Base-by-base conservation (phyloP, 2,888 invertebrate species). In the Diaphora mendica region DNA sequence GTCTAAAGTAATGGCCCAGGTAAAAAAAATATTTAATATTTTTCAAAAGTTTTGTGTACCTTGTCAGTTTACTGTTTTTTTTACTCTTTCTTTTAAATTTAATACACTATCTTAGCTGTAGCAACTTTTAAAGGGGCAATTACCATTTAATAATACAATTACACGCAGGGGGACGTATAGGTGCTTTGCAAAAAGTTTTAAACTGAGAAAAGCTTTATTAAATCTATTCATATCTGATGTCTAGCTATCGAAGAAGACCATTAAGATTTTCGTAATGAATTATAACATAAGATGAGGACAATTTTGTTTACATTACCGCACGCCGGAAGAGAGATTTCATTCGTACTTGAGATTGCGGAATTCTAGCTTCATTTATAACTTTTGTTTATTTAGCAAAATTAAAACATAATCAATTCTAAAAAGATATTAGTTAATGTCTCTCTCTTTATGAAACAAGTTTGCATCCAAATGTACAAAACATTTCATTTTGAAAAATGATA, bases 271-370 rank as follows among this genome's bases (percentile, higher is more conserved):
- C 23, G 64, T 83, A 75, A 76, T 83, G 73, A 77, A 81, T 71
- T 75, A 64, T 20, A 33, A 73, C 67, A 68, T 68, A 64, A 55
- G 39, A 76, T 74, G 71, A 82, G 83, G 77, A 67, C 67, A 65
- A 75, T 75, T 51, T 76, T 78, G 75, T 82, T 80, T 77, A 74
- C 70, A 73, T 73, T 82, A 70, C 66, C 67, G 71, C 64, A 64
- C 75, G 78, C 65, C 75, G 84, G 80, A 84, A 84, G 74, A 76
- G 72, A 74, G 39, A 70, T 74, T n/a, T 68, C 51, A 17, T 39
- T 42, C 48, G 51, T 55, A 65, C 15, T 67, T 72, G 71, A 68
- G 70, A 70, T 66, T 15, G 59, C 62, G 26, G 64, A 20, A 51
- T 26, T 44, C 62, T 78, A 74, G 55, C 13, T 62, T 72, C 44